Evolutionary conservation across 2,113 vertebrate genomes (phyloP), one percentile per base, ranked within the genome.

Genomic region (Vicugna pacos): DNA sequence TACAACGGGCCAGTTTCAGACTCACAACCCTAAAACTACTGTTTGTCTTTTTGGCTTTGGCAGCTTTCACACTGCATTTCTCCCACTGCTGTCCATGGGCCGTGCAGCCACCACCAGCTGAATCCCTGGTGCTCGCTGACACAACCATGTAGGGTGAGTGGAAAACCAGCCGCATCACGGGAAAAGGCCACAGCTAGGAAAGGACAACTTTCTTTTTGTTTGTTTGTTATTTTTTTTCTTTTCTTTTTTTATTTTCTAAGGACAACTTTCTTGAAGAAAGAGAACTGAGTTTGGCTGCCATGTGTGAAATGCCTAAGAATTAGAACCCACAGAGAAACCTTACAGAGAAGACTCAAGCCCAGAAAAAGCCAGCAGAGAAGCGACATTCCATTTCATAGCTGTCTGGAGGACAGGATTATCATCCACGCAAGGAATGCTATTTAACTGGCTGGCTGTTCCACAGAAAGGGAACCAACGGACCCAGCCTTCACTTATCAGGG

Each of bases 221-320:
- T 42, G 38, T 42, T 42, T 42, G 38, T 42, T 42, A 5, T 42
- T 42, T 42, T 38, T 42, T 42, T 42, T 42, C 38, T 42, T 42
- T 42, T 42, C 38, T 42, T 42, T 42, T 42, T 42, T 42, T 42
- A 42, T 42, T 42, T 42, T 42, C 38, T 42, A 90, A 89, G 24
- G 77, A 38, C 60, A 89, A 42, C 32, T 94, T 81, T 72, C 69
- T 48, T 28, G 14, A 90, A 95, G 79, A 75, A 73, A 89, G 17
- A 70, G 65, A 88, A 72, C 32, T 0, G 15, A 62, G 91, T 64
- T n/a, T 75, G 86, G 69, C 70, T 64, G 3, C 70, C 52, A 9
- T 26, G n/a, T 75, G 52, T 86, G 58, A 83, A 60, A 75, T 60
- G 58, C 8, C n/a, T 20, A 58, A 26, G 58, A 87, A 87, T 82